phyloP scores from a whole-genome alignment of 2,888 invertebrate genomes.

The Oligia fasciuncula region DNA sequence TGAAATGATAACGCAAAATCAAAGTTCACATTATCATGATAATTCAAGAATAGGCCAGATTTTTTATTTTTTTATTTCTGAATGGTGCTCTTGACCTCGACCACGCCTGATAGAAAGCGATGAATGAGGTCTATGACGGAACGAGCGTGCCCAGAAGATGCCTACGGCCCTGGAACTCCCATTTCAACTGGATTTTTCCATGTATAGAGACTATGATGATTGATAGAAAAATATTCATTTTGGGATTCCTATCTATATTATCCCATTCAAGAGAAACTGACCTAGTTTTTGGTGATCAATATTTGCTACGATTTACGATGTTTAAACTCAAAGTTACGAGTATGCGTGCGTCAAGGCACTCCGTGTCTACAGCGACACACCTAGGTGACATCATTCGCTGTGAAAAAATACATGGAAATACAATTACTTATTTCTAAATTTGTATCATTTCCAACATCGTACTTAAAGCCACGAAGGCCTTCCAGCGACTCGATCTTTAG shows the following conservation, averaged over 20 bases:
- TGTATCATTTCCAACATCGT: not conserved
- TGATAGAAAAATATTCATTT: not conserved
- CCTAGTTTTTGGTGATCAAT: slow-evolving; percentile 22
- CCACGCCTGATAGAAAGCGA: too few relatives aligned
- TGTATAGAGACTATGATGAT: too few relatives aligned
- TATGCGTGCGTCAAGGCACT: slow-evolving; percentile 46
- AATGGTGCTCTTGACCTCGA: too few relatives aligned
- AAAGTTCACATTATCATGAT: not conserved
- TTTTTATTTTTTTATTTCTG: not conserved
- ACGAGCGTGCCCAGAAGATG: too few relatives aligned
- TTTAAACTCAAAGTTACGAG: slow-evolving; percentile 37
- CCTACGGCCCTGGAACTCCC: too few relatives aligned
- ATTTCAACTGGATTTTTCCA: not conserved
- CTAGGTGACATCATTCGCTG: slow-evolving; percentile 43
- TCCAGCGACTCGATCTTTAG: too few relatives aligned
- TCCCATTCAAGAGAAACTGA: slow-evolving; percentile 8
- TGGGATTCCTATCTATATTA: not conserved
- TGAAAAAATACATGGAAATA: slow-evolving; percentile 3
- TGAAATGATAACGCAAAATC: not conserved
- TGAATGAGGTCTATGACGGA: too few relatives aligned
- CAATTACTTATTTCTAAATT: slow-evolving; percentile 15
- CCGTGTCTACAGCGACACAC: slow-evolving; percentile 22
- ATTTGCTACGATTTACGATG: slow-evolving; percentile 30
- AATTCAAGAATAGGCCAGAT: not conserved
- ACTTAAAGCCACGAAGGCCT: too few relatives aligned